Base-by-base conservation (phyloP, 2,797 vertebrate species). In the Enteromius argenteus region DNA sequence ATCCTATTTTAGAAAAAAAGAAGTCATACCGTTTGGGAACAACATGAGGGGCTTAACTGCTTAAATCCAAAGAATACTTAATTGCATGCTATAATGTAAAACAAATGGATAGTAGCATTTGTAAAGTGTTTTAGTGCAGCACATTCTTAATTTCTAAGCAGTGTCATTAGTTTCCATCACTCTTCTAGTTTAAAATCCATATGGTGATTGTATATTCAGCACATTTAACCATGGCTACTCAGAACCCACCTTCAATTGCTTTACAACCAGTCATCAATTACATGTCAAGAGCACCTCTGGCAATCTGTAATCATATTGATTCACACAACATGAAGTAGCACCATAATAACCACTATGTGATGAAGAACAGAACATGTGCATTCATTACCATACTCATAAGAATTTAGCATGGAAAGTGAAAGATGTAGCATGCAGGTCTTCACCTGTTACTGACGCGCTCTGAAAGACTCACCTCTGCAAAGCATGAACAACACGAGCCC, bases 391-490 rank as follows among this genome's bases (percentile, higher is more conserved):
- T 35, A 27, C 21, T 53, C 49, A 37, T 58, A 21, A 53, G 7
- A 53, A 51, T 74, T 66, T 32, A 66, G 32, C 42, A 32, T n/a
- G 77, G 37, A 32, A 60, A 56, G 51, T 39, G 21, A 75, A 74
- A 53, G 21, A 51, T 32, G 1, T 21, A 35, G 15, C 23, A 58
- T 69, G 64, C 76, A 51, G 81, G 37, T 71, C 46, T 79, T 49
- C 60, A 79, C 75, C 75, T 78, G 75, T 78, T 32, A 78, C 49
- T 30, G 67, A 17, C 2, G 23, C 69, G 73, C 32, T 49, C 66
- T 53, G 37, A 35, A 23, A 66, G 32, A 90, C 93, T 92, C 91
- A 95, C 95, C 94, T 95, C 92, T 75, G 91, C 90, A 94, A 86
- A 94, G 89, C 75, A 95, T 85, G 17, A 94, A 90, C 82, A 91